phyloP scores from a whole-genome alignment of 2,797 vertebrate species.

The Triplophysa bombifrons region DNA sequence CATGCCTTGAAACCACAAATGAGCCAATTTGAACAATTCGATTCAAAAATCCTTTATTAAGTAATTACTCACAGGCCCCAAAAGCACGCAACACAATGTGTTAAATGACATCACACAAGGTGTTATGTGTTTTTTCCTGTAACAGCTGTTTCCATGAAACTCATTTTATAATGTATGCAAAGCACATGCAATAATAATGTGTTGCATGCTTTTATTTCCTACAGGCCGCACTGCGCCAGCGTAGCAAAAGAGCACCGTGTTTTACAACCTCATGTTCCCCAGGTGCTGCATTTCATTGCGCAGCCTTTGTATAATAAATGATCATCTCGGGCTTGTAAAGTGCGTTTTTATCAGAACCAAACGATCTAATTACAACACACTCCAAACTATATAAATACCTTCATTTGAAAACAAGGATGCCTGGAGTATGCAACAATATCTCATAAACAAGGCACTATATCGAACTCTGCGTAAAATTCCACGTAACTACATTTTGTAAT shows the following conservation, averaged over 20 bases:
- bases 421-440: slow-evolving; percentile 32
- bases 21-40: slow-evolving; percentile 5
- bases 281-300: slow-evolving; percentile 54
- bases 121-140: neutral
- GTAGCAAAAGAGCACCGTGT: slow-evolving; percentile 33
- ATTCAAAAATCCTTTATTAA: neutral
- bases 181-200: slow-evolving; percentile 42
- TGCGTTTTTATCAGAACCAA: slow-evolving; percentile 47
- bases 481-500: slow-evolving; percentile 34
- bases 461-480: slow-evolving; percentile 19
- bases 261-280: slow-evolving; percentile 49
- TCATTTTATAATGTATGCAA: slow-evolving; percentile 38
- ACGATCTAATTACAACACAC: slow-evolving; percentile 58
- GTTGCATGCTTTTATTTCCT: slow-evolving; percentile 34
- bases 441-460: slow-evolving; percentile 50
- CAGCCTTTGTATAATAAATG: slow-evolving; percentile 44
- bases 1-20: neutral
- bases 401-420: slow-evolving; percentile 45
- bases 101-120: neutral
- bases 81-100: slow-evolving; percentile 8
- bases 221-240: slow-evolving; percentile 35
- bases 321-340: slow-evolving; percentile 51
- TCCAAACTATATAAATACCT: slow-evolving; percentile 52
- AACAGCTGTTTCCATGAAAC: slow-evolving; percentile 8
- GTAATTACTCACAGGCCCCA: neutral